Percentiles rank a stretch among this genome's conserved stretches.
These are phyloP conservation scores for Pseudotriccus pelzelni DNA, from an alignment of 2,797 vertebrate genomes.

Conservation along the genomic window DNA sequence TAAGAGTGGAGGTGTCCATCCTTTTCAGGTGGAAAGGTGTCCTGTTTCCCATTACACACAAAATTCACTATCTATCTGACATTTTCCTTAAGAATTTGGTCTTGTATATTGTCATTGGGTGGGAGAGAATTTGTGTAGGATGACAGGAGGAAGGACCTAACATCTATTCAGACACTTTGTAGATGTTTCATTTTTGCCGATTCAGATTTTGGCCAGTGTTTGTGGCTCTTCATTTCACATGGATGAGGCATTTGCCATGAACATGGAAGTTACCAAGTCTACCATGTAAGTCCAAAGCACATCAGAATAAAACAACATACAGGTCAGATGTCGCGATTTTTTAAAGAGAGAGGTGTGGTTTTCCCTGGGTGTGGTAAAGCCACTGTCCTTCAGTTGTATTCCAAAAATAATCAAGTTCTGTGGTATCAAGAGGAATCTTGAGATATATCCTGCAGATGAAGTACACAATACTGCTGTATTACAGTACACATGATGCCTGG, in stretches of 20 bases:
- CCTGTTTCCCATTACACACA: neutral
- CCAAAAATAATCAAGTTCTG: neutral
- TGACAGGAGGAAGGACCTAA: neutral
- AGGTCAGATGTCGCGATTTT: neutral
- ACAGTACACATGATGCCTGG: neutral
- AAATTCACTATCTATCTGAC: neutral
- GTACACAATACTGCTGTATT: neutral
- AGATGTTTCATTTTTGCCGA: neutral
- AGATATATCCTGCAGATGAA: neutral
- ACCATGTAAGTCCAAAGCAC: neutral
- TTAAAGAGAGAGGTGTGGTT: neutral
- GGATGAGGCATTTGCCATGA: neutral
- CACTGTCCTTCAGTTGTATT: neutral
- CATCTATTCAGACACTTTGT: neutral
- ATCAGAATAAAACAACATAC: neutral
- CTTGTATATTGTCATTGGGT: neutral
- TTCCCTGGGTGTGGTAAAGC: neutral
- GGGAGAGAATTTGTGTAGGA: neutral
- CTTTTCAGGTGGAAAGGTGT: neutral
- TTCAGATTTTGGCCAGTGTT: neutral
- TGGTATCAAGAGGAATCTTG: neutral
- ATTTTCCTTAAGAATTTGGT: neutral
- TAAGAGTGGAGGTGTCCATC: neutral
- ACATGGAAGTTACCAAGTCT: neutral
- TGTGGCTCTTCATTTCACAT: neutral